Evolutionary conservation across 2,113 vertebrate genomes (phyloP), one percentile per base, ranked within the genome.

Genomic region (Arizona elegans): DNA sequence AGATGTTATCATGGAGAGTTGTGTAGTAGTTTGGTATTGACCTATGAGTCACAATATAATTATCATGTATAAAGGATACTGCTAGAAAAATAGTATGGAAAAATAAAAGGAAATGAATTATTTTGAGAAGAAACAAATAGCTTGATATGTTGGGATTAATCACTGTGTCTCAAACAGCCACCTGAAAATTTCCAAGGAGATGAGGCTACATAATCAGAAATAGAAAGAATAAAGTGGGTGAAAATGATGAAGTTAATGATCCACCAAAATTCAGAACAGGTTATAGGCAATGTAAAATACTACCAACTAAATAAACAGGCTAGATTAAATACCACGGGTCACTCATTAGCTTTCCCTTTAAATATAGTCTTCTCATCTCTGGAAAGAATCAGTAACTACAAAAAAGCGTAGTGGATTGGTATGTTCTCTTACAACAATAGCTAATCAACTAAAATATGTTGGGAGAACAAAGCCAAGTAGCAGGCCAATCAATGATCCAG

Each of bases 391-490:
- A 93, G 90, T 93, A 59, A 56, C 52, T 81, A 8, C 62, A 93
- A 91, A 95, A 91, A 65, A 53, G 47, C 58, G 17, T 65, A 8
- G 43, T 38, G 93, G 92, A 86, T 93, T 94, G 91, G 58, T 91
- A 94, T 12, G 50, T 87, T 75, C 58, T 94, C 85, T 95, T 75
- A 96, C 93, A 92, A 93, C 91, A 89, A 95, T 29, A 87, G 86
- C 90, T 90, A 91, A 91, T 58, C 43, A 92, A 62, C 56, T 38
- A 86, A 24, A 50, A 53, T n/a, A 90, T 2, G 56, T 33, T 90
- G n/a, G 58, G 29, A 54, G 29, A 56, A 26, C 17, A 89, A 85
- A 81, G 58, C 24, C 53, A 54, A 59, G 23, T 33, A 52, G 88
- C 87, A 90, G 33, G 26, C 21, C 93, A 85, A 55, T 62, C 38